These are phyloP conservation scores for Platycnemis pennipes DNA, from an alignment of 2,888 invertebrate species.

Conservation along the genomic window DNA sequence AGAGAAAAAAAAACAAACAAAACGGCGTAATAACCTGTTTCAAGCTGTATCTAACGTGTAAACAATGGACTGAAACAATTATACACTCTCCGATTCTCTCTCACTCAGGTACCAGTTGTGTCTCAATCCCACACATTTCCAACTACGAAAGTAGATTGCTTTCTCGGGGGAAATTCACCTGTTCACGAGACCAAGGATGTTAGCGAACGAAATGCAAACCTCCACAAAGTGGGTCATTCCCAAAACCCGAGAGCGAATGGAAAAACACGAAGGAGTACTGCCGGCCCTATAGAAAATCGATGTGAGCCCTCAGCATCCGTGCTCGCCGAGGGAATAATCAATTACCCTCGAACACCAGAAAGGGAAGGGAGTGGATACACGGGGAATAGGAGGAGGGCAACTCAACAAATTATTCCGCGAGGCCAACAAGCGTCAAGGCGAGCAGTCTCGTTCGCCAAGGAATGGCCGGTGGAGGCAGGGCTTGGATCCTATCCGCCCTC, in stretches of 20 bases:
- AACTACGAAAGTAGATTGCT: too few species aligned
- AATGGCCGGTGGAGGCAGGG: too few species aligned
- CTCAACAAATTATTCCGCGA: conserved; percentile 1
- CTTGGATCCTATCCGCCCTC: background rate
- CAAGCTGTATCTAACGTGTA: too few species aligned
- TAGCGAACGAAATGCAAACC: background rate
- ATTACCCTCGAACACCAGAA: background rate
- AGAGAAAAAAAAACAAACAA: too few species aligned
- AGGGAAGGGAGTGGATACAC: background rate
- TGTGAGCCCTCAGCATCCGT: background rate
- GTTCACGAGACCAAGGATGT: too few species aligned
- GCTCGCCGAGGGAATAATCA: conserved; percentile 46
- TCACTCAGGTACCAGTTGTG: too few species aligned
- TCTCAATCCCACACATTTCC: too few species aligned
- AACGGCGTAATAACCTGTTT: too few species aligned
- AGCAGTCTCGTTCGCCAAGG: background rate
- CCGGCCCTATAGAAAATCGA: conserved; percentile 44
- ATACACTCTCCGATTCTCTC: too few species aligned
- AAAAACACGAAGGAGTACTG: background rate
- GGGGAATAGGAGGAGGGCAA: background rate
- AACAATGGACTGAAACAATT: too few species aligned
- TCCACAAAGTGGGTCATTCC: background rate
- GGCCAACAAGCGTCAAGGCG: background rate
- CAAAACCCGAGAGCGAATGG: background rate
- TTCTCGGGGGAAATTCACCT: too few species aligned